phyloP scores from a whole-genome alignment of 2,888 invertebrate species.

The Cryptophagus acutangulus region DNA sequence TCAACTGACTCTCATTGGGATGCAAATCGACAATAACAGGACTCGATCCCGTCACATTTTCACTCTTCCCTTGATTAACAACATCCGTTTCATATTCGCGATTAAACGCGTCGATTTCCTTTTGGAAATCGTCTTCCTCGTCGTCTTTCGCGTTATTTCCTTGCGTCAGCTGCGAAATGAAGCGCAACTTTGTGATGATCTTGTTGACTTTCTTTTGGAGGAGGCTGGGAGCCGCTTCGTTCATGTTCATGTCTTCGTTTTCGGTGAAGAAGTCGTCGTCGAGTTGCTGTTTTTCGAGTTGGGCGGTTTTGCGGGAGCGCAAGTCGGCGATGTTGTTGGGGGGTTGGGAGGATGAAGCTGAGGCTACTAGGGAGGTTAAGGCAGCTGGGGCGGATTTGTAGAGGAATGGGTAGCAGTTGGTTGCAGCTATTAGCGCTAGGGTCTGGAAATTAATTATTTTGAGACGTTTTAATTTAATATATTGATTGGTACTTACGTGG shows the following conservation, averaged over 20 bases:
- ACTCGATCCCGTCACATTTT: not conserved
- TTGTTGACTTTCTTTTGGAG: constrained; percentile 29
- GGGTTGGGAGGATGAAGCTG: constrained; percentile 25
- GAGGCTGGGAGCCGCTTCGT: constrained; percentile 24
- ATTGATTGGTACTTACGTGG: too few species aligned
- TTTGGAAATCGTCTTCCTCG: constrained; percentile 17
- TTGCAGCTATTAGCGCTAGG: not conserved
- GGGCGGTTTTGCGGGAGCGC: constrained; percentile 19
- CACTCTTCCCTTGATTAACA: constrained; percentile 6
- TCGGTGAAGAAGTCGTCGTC: constrained; percentile 16
- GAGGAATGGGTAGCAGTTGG: constrained; percentile 16
- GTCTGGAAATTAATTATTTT: too few species aligned
- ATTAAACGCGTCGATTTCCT: constrained; percentile 20
- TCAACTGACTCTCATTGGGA: constrained; percentile 16
- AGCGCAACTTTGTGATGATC: constrained; percentile 25
- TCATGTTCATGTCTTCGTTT: constrained; percentile 12
- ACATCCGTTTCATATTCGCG: constrained; percentile 17
- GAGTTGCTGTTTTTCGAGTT: constrained; percentile 17
- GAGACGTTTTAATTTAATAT: too few species aligned
- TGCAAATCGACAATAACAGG: constrained; percentile 4
- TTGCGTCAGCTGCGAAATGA: constrained; percentile 16
- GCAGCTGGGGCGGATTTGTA: constrained; percentile 18
- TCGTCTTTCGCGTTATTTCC: constrained; percentile 4
- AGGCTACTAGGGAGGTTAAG: constrained; percentile 17
- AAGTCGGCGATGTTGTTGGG: constrained; percentile 26